Evolutionary conservation across 2,113 vertebrate species (phyloP), one percentile per base, ranked within the genome.

Genomic region (Pseudopipra pipra): DNA sequence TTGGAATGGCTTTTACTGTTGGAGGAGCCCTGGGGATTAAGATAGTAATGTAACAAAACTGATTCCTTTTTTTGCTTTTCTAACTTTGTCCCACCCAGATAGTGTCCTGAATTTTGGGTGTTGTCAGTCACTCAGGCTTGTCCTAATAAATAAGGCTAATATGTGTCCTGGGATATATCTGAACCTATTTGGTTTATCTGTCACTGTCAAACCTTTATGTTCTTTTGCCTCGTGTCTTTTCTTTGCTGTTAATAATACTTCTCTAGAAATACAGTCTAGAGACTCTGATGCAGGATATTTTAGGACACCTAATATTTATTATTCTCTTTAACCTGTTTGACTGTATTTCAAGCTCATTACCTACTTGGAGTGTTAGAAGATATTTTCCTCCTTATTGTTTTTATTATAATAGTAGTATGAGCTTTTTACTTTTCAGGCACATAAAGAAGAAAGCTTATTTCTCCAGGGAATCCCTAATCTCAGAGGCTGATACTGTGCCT

Each of bases 51-150:
- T 52, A 89, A 87, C 12, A 91, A 82, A 82, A 14, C 44, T 90
- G 87, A 96, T 75, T 95, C 4, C 91, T 63, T 82, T 71, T 91
- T 91, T 91, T 85, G 87, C 70, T 87, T 91, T 77, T 84, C 35
- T 77, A 62, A 73, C 20, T 75, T 67, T 75, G 80, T 74, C 51
- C 61, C 75, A 79, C 87, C 87, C 65, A 30, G 39, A 43, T 2
- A 73, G 16, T 56, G 59, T 47, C 35, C 30, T 0, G 0, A 11
- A n/a, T 78, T 81, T 82, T 73, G 51, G 16, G 14, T 86, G 30
- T 67, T 76, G 35, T 43, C 54, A 46, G n/a, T 61, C 44, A 10
- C 19, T 77, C 13, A 1, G 54, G 39, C 11, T 55, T 79, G 14
- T 77, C 19, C 47, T 56, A 33, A 35, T 43, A 86, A 93, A 83